These are phyloP conservation scores for Pristionchus maxplancki DNA, from an alignment of 2,888 invertebrate genomes.

Conservation along the genomic window DNA sequence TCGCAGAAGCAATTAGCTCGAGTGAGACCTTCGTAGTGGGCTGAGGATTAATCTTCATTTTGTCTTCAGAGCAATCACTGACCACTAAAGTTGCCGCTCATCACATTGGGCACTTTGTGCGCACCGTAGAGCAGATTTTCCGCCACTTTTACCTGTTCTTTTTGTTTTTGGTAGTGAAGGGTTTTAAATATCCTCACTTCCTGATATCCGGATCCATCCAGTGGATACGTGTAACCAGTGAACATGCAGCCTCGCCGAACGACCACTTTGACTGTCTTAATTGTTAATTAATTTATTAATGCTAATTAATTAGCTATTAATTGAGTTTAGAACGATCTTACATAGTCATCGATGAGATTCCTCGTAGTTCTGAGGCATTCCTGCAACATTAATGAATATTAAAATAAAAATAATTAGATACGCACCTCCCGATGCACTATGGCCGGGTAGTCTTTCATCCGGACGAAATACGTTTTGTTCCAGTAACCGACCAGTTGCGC, in stretches of 20 bases:
- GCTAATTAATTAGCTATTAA: not conserved
- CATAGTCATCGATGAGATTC: not conserved
- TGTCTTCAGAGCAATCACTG: not conserved
- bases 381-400: not conserved
- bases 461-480: not conserved
- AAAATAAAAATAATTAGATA: not conserved
- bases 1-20: not conserved
- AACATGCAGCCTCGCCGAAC: not conserved
- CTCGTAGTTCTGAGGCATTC: not conserved
- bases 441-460: not conserved
- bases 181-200: not conserved
- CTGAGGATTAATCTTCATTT: not conserved
- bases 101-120: not conserved
- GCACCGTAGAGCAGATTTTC: not conserved
- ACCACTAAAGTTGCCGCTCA: not conserved
- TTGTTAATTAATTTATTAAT: not conserved
- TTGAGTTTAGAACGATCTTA: too few relatives aligned
- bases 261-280: not conserved
- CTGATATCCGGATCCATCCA: not conserved
- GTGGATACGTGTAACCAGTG: not conserved
- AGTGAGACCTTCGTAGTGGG: not conserved
- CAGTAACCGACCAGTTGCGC: not conserved
- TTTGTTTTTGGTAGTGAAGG: too few relatives aligned
- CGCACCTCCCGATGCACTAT: not conserved
- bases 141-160: not conserved